Evolutionary conservation across 1,140 invertebrate genomes (phyloP), one percentile per base, ranked within the genome.

Genomic region (Drosophila kepulauana): DNA sequence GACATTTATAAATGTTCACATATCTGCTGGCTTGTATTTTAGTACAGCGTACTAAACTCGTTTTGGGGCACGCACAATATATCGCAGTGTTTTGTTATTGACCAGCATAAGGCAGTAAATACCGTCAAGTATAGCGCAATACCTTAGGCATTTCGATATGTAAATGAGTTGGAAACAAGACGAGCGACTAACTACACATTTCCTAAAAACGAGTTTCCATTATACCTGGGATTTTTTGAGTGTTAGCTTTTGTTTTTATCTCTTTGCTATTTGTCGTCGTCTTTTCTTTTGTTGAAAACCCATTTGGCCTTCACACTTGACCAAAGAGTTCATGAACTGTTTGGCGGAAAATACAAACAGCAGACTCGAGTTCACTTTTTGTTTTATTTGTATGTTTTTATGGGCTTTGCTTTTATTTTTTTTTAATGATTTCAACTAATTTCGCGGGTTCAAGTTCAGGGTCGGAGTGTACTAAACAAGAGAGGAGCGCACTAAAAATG

Each of bases 271-370:
- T 72, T 48, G 16, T 51, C 33, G 15, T 41, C 59, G 15, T 41
- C 20, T 38, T 8, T 25, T 10, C 15, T 41, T 69, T 56, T 54
- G 64, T 41, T 74, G 72, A 70, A 75, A 75, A 68, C 16, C 57
- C 46, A 81, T 88, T 84, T 81, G 63, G 80, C 84, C 84, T 88
- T 88, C 84, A 88, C 85, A 88, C 85, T 66, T 89, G 84, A 79
- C 84, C 84, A 71, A 71, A 88, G 77, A 88, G 84, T 84, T 88
- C 85, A 70, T 58, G 85, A 86, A 87, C 82, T 62, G 61, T 38
- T 38, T 25, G 41, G 58, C 73, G 82, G 62, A 75, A 74, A 75
- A 49, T 33, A 48, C 33, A 54, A 59, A 56, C 38, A 35, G 20
- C 61, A 25, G 13, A 48, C 56, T 57, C 20, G 13, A 64, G 35